Evolutionary conservation across 2,113 vertebrate genomes (phyloP).

Genomic region (Xenopus borealis): DNA sequence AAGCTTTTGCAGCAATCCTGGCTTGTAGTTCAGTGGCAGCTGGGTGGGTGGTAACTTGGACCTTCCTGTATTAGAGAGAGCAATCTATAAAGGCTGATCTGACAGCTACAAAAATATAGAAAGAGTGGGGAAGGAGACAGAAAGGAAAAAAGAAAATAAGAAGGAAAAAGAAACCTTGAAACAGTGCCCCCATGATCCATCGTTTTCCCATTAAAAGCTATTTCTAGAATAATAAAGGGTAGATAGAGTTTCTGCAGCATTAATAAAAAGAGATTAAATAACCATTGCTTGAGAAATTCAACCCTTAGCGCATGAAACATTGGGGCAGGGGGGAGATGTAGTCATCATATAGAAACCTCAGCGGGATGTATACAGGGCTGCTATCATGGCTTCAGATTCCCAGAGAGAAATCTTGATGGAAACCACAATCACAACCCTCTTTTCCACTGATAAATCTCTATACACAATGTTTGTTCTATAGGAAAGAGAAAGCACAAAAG

Average conservation of each 20-base stretch:
- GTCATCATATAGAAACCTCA: constrained; percentile 20
- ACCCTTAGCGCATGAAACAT: constrained; percentile 10
- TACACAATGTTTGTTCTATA: background rate
- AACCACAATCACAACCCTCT: background rate
- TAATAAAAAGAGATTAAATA: constrained; percentile 41
- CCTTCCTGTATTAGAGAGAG: too few relatives aligned
- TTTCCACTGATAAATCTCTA: background rate
- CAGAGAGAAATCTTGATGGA: background rate
- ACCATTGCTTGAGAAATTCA: constrained; percentile 29
- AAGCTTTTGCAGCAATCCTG: too few relatives aligned
- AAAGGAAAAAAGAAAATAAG: constrained; percentile 1
- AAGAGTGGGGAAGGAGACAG: too few relatives aligned
- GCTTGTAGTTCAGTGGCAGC: too few relatives aligned
- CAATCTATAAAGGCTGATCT: too few relatives aligned
- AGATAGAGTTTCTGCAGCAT: constrained; percentile 36
- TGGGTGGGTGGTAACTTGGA: too few relatives aligned
- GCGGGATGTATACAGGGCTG: background rate
- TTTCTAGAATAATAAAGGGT: constrained; percentile 19
- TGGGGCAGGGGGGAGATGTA: constrained; percentile 6
- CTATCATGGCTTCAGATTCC: background rate
- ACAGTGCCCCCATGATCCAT: constrained; percentile 19
- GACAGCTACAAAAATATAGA: too few relatives aligned
- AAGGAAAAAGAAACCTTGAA: constrained; percentile 16
- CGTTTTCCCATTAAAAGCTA: constrained; percentile 31
- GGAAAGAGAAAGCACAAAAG: too few relatives aligned